phyloP scores from a whole-genome alignment of 2,888 invertebrate genomes.

The Heliconius sara region DNA sequence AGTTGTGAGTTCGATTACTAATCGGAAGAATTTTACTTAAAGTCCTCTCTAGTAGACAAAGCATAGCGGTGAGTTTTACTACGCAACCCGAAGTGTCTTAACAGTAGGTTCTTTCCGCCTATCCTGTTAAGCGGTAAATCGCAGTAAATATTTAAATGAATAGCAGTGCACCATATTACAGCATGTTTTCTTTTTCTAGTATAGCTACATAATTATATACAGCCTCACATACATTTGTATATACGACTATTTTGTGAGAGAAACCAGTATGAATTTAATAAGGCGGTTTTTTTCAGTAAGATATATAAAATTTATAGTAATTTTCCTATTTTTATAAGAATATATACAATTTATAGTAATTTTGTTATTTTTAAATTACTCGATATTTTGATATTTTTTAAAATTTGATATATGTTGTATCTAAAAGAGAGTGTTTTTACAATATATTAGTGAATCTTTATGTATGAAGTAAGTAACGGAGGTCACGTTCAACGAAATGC shows the following conservation, averaged over 20 bases:
- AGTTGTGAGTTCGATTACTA: background rate
- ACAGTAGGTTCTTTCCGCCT: background rate
- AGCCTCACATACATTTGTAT: background rate
- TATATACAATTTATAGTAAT: no score
- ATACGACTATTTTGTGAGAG: no score
- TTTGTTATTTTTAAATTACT: no score
- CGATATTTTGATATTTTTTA: no score
- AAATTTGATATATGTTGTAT: no score
- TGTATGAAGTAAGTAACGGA: background rate
- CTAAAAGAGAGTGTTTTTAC: no score
- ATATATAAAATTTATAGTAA: no score
- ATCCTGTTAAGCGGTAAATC: background rate
- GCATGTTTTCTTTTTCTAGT: background rate
- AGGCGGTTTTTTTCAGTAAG: no score
- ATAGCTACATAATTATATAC: background rate
- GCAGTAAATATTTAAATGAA: no score
- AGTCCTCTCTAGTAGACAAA: background rate
- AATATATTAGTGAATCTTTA: conserved; percentile 1
- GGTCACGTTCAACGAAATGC: conserved; percentile 14
- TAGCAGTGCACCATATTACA: no score
- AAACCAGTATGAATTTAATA: no score
- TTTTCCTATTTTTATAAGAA: no score
- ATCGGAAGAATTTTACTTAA: background rate
- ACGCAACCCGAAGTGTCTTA: background rate
- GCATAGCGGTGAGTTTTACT: background rate